phyloP scores from a whole-genome alignment of 2,113 vertebrate species.

The Lonchura striata region DNA sequence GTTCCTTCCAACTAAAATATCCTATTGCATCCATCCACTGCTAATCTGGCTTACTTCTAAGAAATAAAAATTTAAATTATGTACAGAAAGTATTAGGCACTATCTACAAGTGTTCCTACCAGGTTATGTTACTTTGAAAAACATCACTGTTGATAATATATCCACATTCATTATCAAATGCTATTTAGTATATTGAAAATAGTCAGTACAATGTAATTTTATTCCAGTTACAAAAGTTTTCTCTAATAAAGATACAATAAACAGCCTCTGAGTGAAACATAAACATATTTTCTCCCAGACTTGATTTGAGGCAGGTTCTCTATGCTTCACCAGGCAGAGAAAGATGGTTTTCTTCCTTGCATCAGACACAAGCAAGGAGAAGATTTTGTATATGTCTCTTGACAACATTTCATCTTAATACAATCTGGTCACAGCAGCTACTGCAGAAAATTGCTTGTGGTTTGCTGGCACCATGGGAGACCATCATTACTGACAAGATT shows the following conservation, averaged over 20 bases:
- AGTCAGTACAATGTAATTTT: neutral
- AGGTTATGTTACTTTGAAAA: neutral
- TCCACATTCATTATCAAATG: neutral
- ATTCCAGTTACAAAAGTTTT: neutral
- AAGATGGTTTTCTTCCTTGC: slow-evolving; percentile 10
- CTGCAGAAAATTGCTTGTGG: slow-evolving; percentile 69
- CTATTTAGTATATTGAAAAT: neutral
- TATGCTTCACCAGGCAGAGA: slow-evolving; percentile 25
- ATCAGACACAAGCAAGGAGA: slow-evolving; percentile 36
- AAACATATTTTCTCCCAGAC: neutral
- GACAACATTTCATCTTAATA: slow-evolving; percentile 73
- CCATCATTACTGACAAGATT: slow-evolving; percentile 67
- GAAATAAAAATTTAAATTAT: neutral
- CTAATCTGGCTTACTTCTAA: slow-evolving; percentile 1
- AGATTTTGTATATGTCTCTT: slow-evolving; percentile 48
- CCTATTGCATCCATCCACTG: neutral
- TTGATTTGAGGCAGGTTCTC: neutral
- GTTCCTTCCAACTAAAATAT: neutral
- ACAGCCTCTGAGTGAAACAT: neutral
- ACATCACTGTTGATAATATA: neutral
- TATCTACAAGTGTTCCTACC: neutral
- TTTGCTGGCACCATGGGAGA: slow-evolving; percentile 66
- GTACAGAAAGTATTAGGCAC: neutral
- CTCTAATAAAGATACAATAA: neutral
- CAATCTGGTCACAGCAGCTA: slow-evolving; percentile 67